Percentiles rank a stretch among this genome's conserved stretches.
These are phyloP conservation scores for Junonia oenone DNA, from an alignment of 2,888 invertebrate species.

Conservation along the genomic window DNA sequence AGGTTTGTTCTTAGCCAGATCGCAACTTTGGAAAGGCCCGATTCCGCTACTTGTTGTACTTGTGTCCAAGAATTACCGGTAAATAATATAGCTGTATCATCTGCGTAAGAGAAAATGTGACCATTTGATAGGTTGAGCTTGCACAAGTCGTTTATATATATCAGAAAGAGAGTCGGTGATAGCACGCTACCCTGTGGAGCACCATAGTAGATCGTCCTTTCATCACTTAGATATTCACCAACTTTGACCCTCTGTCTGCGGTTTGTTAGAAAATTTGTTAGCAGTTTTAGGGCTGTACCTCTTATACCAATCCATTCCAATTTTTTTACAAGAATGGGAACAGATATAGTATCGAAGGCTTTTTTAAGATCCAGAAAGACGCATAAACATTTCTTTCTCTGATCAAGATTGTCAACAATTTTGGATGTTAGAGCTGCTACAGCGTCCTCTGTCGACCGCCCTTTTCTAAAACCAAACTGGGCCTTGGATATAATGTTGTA, in stretches of 20 bases:
- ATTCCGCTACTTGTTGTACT: neutral
- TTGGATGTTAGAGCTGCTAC: neutral
- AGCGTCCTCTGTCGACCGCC: neutral
- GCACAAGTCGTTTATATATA: conserved; percentile 1
- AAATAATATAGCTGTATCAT: neutral
- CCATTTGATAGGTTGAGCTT: neutral
- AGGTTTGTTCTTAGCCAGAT: neutral
- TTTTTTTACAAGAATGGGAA: neutral
- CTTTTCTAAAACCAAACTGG: neutral
- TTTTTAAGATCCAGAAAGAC: neutral
- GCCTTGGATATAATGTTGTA: neutral
- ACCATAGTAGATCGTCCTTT: neutral
- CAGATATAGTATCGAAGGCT: neutral
- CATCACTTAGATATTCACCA: neutral
- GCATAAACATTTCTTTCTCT: neutral
- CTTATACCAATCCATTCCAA: neutral
- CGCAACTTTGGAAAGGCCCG: neutral
- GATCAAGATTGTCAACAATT: neutral
- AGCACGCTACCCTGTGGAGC: conserved; percentile 19
- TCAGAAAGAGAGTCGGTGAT: conserved; percentile 11
- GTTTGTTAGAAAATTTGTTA: neutral
- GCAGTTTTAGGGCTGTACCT: neutral
- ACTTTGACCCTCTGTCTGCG: neutral
- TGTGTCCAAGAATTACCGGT: neutral
- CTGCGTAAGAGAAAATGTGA: neutral